These are phyloP conservation scores for Ferdinandea cuprea DNA, from an alignment of 2,888 invertebrate species.

Conservation along the genomic window DNA sequence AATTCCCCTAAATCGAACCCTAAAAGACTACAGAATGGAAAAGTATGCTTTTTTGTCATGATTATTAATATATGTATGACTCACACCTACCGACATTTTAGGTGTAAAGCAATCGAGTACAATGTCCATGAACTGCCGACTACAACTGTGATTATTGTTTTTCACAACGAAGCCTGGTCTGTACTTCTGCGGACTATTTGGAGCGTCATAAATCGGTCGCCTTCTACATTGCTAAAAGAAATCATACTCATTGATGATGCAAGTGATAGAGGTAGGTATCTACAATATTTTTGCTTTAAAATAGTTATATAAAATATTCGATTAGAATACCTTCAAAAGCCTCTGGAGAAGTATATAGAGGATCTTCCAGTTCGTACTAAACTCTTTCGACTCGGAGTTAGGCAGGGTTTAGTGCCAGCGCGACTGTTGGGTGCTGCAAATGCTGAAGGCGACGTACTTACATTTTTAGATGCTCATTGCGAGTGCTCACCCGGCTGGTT, in stretches of 20 bases:
- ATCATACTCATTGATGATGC: constrained; percentile 95
- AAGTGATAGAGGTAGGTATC: constrained; percentile 89
- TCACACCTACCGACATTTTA: constrained; percentile 78
- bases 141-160: constrained; percentile 96
- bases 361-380: constrained; percentile 86
- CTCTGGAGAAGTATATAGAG: constrained; percentile 88
- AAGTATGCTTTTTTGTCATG: constrained; percentile 85
- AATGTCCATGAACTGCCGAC: constrained; percentile 87
- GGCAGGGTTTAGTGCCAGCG: constrained; percentile 92
- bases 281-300: no score
- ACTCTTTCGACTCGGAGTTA: constrained; percentile 86
- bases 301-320: neutral
- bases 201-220: constrained; percentile 96
- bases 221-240: constrained; percentile 89
- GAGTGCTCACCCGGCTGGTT: constrained; percentile 94
- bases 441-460: constrained; percentile 90
- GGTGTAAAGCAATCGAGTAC: constrained; percentile 86
- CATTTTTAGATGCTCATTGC: constrained; percentile 99
- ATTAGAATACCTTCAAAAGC: constrained; percentile 86
- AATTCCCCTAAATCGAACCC: constrained; percentile 91
- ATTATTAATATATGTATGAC: constrained; percentile 10
- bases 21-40: constrained; percentile 93
- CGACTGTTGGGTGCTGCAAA: constrained; percentile 90
- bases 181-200: constrained; percentile 96
- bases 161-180: constrained; percentile 99